Base-by-base conservation (phyloP, 2,888 invertebrate genomes). In the Leuctra nigra region DNA sequence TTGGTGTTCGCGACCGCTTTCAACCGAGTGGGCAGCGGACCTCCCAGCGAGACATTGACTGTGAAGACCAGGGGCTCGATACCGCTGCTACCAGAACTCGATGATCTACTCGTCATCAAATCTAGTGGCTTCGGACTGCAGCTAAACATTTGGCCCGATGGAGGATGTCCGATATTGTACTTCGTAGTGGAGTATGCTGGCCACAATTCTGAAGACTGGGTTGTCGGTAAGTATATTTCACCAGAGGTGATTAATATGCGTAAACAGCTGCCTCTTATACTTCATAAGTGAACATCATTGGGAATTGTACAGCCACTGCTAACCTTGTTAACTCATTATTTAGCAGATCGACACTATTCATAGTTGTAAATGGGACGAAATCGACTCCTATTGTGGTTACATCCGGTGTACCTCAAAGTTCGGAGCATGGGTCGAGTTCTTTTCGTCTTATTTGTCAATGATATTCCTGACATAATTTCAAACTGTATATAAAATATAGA, bases 151-250 rank as follows among this genome's bases (percentile, higher is more conserved):
- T 69, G 68, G 68, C 63, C 64, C 9, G 64, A 66, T 35, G 64
- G 65, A 1, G 68, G 68, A 9, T 67, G 68, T 53, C 66, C 66
- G 2, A 65, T 69, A 18, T 61, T 64, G 16, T 63, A 65, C 53
- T 68, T 66, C 53, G 64, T 66, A 16, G 64, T 69, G 11, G 68
- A 69, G 57, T 68, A 68, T 61, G 63, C 64, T 59, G 18, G 64
- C 7, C 23, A 46, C 63, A 58, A 59, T 63, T 14, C 61, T 60
- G 54, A 60, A 36, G 58, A 62, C 35, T 64, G 62, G 62, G 56
- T 58, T 18, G 53, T 60, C 14, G 62, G 62, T 62, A 47, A 56
- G 60, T 33, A n/a, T n/a, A n/a, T n/a, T n/a, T n/a, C n/a, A n/a
- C n/a, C n/a, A 7, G 29, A 29, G 11, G 29, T 29, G 11, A 29